Evolutionary conservation across 2,113 vertebrate species (phyloP).

Genomic region (Saimiri boliviensis): DNA sequence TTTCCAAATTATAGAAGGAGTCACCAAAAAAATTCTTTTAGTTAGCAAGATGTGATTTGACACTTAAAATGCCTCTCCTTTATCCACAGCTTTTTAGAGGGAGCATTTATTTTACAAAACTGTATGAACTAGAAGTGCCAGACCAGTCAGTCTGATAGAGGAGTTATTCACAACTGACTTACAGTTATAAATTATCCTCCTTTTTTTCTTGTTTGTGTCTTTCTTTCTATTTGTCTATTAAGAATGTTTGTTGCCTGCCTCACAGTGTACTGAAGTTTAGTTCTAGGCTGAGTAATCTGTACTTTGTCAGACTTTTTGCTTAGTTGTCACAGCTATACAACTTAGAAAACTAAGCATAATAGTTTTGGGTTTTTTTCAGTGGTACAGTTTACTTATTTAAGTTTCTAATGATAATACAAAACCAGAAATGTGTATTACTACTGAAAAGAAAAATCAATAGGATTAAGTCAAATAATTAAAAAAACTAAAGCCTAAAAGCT

Average conservation of each 20-base stretch:
- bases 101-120: background rate
- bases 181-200: background rate
- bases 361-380: background rate
- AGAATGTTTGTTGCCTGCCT: background rate
- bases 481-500: constrained; percentile 61
- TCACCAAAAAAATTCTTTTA: background rate
- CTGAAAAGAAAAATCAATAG: constrained; percentile 47
- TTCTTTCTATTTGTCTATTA: background rate
- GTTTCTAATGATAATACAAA: constrained; percentile 52
- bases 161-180: background rate
- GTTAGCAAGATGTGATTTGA: background rate
- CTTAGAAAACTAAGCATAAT: background rate
- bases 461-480: constrained; percentile 59
- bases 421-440: constrained; percentile 20
- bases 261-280: background rate
- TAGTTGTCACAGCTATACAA: background rate
- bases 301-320: background rate
- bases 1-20: background rate
- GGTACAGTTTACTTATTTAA: background rate
- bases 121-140: background rate
- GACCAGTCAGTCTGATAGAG: background rate
- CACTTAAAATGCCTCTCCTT: background rate
- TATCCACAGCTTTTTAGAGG: background rate
- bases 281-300: background rate
- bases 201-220: background rate